phyloP scores from a whole-genome alignment of 2,113 vertebrate species.

The Pholis gunnellus region DNA sequence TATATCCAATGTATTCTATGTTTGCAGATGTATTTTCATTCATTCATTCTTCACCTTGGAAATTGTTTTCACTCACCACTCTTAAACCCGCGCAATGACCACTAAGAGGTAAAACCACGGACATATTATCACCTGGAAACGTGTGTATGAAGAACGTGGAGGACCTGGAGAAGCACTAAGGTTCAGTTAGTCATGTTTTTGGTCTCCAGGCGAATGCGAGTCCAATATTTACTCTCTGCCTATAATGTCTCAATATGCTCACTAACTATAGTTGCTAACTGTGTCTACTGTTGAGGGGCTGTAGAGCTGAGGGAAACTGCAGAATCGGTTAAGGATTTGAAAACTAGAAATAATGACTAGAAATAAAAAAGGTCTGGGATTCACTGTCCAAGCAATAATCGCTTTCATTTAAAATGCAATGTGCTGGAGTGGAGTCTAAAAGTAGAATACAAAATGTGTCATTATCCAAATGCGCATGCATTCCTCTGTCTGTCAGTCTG shows the following conservation, averaged over 20 bases:
- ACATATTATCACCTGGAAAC: no score
- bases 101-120: neutral
- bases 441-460: no score
- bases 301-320: no score
- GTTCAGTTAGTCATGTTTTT: neutral
- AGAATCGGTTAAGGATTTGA: no score
- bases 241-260: neutral
- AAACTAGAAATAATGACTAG: no score
- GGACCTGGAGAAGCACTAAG: neutral
- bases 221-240: neutral
- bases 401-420: no score
- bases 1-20: neutral
- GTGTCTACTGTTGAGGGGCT: neutral
- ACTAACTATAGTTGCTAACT: neutral
- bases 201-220: neutral
- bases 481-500: no score
- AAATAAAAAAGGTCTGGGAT: no score
- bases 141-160: neutral
- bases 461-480: no score
- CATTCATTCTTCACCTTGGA: neutral
- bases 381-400: no score
- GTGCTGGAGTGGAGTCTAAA: no score
- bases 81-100: neutral
- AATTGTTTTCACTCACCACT: neutral
- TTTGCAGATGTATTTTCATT: neutral